phyloP scores from a whole-genome alignment of 2,113 vertebrate genomes.

The Pedetes capensis region DNA sequence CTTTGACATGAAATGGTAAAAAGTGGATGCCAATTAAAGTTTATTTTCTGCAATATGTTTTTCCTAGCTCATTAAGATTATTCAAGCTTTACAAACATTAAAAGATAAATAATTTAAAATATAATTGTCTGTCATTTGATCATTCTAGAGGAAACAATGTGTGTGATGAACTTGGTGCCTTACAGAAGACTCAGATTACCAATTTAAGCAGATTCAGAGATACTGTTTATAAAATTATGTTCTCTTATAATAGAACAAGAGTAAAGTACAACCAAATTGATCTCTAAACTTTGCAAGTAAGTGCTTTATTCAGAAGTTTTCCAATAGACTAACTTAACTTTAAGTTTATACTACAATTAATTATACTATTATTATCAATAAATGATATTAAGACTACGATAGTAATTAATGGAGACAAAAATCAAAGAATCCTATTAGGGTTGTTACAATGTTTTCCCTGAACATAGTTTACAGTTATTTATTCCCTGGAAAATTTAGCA shows the following conservation, averaged over 20 bases:
- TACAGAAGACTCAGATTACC: not conserved
- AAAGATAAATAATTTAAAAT: not conserved
- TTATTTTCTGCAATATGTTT: not conserved
- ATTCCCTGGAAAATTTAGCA: conserved; percentile 78
- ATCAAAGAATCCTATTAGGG: no score
- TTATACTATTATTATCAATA: no score
- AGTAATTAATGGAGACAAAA: no score
- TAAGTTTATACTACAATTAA: no score
- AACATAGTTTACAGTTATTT: conserved; percentile 83
- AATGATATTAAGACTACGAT: no score
- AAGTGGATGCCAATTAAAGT: not conserved
- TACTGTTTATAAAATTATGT: not conserved
- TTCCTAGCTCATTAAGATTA: not conserved
- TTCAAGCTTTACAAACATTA: not conserved
- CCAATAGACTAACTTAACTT: no score
- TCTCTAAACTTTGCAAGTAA: not conserved
- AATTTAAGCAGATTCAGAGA: not conserved
- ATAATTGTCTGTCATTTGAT: not conserved
- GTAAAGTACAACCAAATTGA: not conserved
- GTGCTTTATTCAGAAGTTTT: not conserved
- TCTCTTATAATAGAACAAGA: not conserved
- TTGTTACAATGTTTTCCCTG: no score
- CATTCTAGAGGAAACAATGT: not conserved
- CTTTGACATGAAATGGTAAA: not conserved
- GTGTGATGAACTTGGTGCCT: not conserved